These are phyloP conservation scores for Aratinga solstitialis DNA, from an alignment of 2,797 vertebrate species.

Conservation along the genomic window DNA sequence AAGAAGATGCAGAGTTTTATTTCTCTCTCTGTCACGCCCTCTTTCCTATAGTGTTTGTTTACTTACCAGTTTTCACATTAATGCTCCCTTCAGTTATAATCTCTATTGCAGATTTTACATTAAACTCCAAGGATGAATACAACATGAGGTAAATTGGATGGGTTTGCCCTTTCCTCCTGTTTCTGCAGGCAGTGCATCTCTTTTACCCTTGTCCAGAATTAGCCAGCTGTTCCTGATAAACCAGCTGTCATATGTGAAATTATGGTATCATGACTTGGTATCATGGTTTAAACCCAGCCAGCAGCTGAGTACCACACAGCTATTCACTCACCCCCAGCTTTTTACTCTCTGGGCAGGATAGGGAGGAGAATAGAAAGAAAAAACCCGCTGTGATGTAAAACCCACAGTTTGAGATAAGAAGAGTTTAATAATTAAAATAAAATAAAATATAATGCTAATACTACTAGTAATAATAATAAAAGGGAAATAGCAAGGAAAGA, in stretches of 20 bases:
- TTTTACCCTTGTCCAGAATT: neutral
- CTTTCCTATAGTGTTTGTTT: neutral
- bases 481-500: neutral
- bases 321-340: neutral
- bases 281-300: neutral
- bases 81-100: neutral
- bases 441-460: neutral
- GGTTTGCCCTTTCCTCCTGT: neutral
- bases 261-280: neutral
- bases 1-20: neutral
- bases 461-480: neutral
- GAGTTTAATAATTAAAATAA: neutral
- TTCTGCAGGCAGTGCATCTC: neutral
- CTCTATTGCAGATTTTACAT: neutral
- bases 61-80: neutral
- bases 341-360: neutral
- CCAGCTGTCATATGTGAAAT: neutral
- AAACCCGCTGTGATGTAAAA: neutral
- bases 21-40: fast-evolving
- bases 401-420: neutral
- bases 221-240: neutral
- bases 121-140: neutral
- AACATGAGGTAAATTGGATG: neutral
- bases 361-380: neutral
- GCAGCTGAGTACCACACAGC: neutral